Base-by-base conservation (phyloP, 2,113 vertebrate genomes). In the Larimichthys crocea region DNA sequence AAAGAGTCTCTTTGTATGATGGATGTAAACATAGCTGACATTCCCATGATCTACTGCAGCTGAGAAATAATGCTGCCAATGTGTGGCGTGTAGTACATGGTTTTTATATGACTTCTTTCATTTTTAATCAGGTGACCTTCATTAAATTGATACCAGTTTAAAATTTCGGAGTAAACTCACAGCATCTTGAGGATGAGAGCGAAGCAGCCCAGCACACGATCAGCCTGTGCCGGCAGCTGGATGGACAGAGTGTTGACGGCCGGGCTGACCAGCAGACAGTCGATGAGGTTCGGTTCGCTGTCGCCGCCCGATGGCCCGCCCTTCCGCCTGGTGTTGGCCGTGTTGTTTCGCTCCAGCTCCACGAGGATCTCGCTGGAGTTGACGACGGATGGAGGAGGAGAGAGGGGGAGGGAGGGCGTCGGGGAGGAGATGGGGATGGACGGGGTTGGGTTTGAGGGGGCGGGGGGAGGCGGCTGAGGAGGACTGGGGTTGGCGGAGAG, bases 161-260 rank as follows among this genome's bases (percentile, higher is more conserved):
- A 24, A 1, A 24, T 57, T 49, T 22, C 5, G 17, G 29, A 20
- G 52, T 61, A 5, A 80, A 97, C 98, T 99, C 93, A 99, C 98
- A 99, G 96, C 96, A 99, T 99, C 94, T 98, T 98, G 85, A 99
- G 97, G 85, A 99, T 99, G 84, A 99, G 97, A 50, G 98, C 98
- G 0, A 98, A 99, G 95, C 98, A 99, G 91, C 96, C 96, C 20
- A 99, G 97, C 16, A 99, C 97, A 20, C 97, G 95, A 93, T 99
- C 98, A 0, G 98, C 98, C 91, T 99, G 97, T 6, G 97, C 95
- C 0, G 97, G 98, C 81, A 99, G 97, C 94, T 99, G 98, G 67
- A 99, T 99, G 96, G 97, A 99, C 91, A 99, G 95, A 74, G 96
- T 96, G 93, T 95, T 99, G 92, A 97, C 96, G 24, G 97, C 96